Percentiles rank a stretch among this genome's conserved stretches.
Evolutionary conservation across 1,140 invertebrate species (phyloP).

Genomic region (Scaptodrosophila lebanonensis): DNA sequence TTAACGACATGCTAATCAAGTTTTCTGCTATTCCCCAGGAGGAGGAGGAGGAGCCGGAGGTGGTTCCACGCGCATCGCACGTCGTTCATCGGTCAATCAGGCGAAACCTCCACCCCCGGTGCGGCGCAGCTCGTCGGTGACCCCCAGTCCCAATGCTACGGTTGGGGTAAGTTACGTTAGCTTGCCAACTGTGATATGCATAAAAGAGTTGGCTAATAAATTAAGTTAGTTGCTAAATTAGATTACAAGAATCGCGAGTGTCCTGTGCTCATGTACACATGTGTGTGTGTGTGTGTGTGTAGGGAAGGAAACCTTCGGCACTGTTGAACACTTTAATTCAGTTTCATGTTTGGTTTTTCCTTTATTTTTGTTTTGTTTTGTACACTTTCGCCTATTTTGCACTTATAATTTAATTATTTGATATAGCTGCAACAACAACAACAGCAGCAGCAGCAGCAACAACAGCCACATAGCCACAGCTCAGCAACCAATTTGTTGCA

Average conservation of each 20-base stretch:
- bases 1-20: conserved; percentile 5
- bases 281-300: no score
- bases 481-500: conserved; percentile 16
- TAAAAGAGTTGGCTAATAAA: background rate
- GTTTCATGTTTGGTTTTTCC: conserved; percentile 22
- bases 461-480: conserved; percentile 35
- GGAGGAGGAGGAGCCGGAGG: conserved; percentile 34
- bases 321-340: conserved; percentile 7
- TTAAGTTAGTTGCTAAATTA: conserved; percentile 49
- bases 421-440: conserved; percentile 21
- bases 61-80: conserved; percentile 66
- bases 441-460: conserved; percentile 18
- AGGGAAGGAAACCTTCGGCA: conserved; percentile 5
- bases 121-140: conserved; percentile 89
- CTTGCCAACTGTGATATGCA: background rate
- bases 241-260: no score
- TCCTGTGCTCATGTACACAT: no score
- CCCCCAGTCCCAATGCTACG: conserved; percentile 74
- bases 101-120: conserved; percentile 90
- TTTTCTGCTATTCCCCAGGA: conserved; percentile 39
- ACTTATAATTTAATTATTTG: conserved; percentile 55
- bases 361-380: conserved; percentile 42
- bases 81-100: conserved; percentile 80
- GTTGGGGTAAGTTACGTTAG: conserved; percentile 55
- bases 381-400: conserved; percentile 24